phyloP scores from a whole-genome alignment of 2,113 vertebrate genomes.

The Rhinichthys klamathensis region DNA sequence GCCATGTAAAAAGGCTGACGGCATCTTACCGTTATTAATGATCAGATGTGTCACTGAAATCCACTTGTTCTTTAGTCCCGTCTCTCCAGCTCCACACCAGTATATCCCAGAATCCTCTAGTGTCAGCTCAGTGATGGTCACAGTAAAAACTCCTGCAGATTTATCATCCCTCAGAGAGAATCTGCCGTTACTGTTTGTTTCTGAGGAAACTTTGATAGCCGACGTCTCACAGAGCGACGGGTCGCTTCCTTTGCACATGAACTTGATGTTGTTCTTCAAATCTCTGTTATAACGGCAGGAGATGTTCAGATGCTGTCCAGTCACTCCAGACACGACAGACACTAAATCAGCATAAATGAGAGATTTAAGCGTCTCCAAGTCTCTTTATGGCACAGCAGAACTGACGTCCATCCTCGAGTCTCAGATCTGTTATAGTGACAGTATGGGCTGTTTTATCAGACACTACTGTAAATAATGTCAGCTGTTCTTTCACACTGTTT shows the following conservation, averaged over 20 bases:
- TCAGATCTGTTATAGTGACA: too few relatives aligned
- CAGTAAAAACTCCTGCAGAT: conserved; percentile 39
- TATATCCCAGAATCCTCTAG: conserved; percentile 62
- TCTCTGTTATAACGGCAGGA: not conserved
- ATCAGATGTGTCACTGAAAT: conserved; percentile 17
- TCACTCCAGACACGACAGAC: fast-evolving
- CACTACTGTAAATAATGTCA: too few relatives aligned
- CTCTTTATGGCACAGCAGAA: too few relatives aligned
- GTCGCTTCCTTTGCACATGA: conserved; percentile 53
- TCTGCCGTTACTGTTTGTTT: not conserved
- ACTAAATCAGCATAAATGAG: too few relatives aligned
- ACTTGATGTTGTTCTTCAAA: not conserved
- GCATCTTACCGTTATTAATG: conserved; percentile 28
- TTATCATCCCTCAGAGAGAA: conserved; percentile 46
- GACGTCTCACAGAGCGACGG: conserved; percentile 6
- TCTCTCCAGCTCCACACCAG: conserved; percentile 51
- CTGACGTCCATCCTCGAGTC: too few relatives aligned
- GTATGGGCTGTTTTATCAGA: too few relatives aligned
- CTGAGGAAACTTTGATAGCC: conserved; percentile 25
- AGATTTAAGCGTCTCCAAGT: too few relatives aligned
- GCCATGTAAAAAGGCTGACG: too few relatives aligned
- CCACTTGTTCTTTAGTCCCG: not conserved
- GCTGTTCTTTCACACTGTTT: too few relatives aligned
- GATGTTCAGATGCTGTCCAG: not conserved
- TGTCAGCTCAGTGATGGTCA: conserved; percentile 41